Percentiles rank a stretch among this genome's conserved stretches.
Evolutionary conservation across 1,140 invertebrate genomes (phyloP).

Genomic region (Stegodyphus dumicola): DNA sequence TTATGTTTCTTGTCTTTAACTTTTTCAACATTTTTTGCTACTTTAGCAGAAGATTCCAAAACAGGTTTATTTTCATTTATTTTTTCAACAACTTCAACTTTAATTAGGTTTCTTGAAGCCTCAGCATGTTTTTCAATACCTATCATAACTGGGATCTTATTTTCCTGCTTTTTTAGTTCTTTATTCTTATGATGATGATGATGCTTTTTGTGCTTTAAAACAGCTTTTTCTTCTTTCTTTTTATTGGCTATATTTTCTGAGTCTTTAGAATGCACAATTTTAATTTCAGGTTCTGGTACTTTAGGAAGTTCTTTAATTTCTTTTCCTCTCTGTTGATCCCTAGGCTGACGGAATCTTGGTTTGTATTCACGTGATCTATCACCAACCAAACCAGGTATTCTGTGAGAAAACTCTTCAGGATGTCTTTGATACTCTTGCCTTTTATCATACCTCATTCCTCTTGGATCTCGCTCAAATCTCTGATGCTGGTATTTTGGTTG

Average conservation of each 20-base stretch:
- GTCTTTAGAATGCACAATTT: conserved; percentile 63
- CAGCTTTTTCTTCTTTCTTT: conserved; percentile 57
- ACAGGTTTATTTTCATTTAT: background rate
- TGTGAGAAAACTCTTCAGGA: conserved; percentile 29
- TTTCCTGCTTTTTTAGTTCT: conserved; percentile 26
- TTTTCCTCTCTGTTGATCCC: conserved; percentile 33
- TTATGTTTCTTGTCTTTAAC: conserved; percentile 63
- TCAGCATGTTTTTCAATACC: conserved; percentile 20
- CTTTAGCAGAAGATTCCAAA: conserved; percentile 70
- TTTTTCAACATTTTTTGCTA: conserved; percentile 75
- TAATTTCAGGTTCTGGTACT: conserved; percentile 21
- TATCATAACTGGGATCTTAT: conserved; percentile 8
- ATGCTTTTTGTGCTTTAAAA: conserved; percentile 53
- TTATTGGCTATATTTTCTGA: conserved; percentile 40
- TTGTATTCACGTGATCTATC: conserved; percentile 46
- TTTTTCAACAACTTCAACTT: conserved; percentile 10
- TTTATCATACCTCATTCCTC: conserved; percentile 33
- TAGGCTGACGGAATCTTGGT: conserved; percentile 27
- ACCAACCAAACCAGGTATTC: conserved; percentile 50
- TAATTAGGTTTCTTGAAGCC: conserved; percentile 11
- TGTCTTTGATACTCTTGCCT: conserved; percentile 29
- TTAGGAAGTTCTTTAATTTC: conserved; percentile 49
- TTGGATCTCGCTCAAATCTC: conserved; percentile 35
- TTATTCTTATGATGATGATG: conserved; percentile 56
- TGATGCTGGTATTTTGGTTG: conserved; percentile 28